Base-by-base conservation (phyloP, 2,113 vertebrate genomes). In the Anguilla rostrata region DNA sequence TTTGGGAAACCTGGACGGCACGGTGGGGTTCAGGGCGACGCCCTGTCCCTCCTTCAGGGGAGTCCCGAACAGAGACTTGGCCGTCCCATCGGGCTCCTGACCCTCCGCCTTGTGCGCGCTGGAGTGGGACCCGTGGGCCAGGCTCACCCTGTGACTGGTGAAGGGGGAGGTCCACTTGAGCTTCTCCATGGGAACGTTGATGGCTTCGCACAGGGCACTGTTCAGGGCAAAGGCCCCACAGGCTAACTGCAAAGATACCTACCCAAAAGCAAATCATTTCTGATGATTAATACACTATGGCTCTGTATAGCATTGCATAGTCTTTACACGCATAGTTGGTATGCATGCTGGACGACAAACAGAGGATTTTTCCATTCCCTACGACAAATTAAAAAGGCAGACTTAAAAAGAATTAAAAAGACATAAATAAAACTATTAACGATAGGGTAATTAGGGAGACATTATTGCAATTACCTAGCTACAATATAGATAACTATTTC, bases 141-240 rank as follows among this genome's bases (percentile, higher is more conserved):
- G 92, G 49, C 96, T 95, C 87, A 92, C 88, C 82, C 98, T 97
- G 92, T 99, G 98, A 91, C 96, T 96, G 90, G 91, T 56, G 5
- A 99, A 99, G 0, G 98, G 98, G 0, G 98, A 99, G 0, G 97
- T 97, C 98, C 98, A 97, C 93, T 97, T 98, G 16, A 99, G 95
- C 90, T 99, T 99, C 91, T 98, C 97, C 96, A 98, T 96, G 88
- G 98, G 98, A 88, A 99, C 97, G 6, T 85, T 95, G 66, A 96
- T 90, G 46, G 97, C 95, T 0, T 96, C 86, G 0, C 96, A 99
- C 91, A 99, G 96, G 81, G 96, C 96, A 0, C 89, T 78, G 84
- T 96, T 96, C 86, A 99, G 89, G 43, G 95, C 91, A 57, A 99
- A 99, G 14, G 97, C 97, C 40, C 98, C 98, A 0, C 96, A 96